A percentile compares a stretch with the other conserved stretches of the same genome.
Evolutionary conservation across 1,140 invertebrate species (phyloP).

Genomic region (Coenobita brevimanus): DNA sequence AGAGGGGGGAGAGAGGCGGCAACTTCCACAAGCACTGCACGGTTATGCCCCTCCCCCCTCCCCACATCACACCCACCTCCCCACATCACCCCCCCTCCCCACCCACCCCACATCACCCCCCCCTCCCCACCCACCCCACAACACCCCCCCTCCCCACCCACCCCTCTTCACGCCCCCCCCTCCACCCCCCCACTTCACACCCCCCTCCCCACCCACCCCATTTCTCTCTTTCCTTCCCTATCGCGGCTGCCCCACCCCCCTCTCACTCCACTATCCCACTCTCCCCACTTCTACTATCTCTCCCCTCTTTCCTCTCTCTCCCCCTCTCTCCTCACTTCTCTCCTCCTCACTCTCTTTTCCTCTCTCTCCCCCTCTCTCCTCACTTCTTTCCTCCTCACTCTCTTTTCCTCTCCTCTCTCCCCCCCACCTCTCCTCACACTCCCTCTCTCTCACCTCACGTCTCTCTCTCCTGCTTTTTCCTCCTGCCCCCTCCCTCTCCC

Average conservation of each 20-base stretch:
- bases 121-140: neutral
- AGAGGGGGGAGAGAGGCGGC: neutral
- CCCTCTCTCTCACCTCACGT: neutral
- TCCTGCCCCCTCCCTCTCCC: neutral
- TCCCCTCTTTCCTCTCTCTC: neutral
- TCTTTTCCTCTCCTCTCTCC: neutral
- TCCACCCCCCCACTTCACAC: too few species aligned
- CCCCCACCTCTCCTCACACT: neutral
- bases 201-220: too few species aligned
- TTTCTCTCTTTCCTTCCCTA: too few species aligned
- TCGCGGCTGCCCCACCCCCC: too few species aligned
- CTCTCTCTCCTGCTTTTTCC: neutral
- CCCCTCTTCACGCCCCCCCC: too few species aligned
- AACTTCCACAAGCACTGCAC: neutral
- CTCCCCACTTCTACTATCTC: too few species aligned
- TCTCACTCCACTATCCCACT: too few species aligned
- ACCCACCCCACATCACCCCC: neutral
- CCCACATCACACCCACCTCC: neutral
- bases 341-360: neutral
- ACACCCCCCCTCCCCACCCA: neutral
- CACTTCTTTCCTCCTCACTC: neutral
- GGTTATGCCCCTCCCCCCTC: neutral
- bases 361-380: neutral
- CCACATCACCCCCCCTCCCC: neutral
- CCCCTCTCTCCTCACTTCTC: constrained; percentile 17